Percentiles rank a stretch among this genome's conserved stretches.
Evolutionary conservation across 1,140 invertebrate species (phyloP).

Genomic region (Zophobas atratus): DNA sequence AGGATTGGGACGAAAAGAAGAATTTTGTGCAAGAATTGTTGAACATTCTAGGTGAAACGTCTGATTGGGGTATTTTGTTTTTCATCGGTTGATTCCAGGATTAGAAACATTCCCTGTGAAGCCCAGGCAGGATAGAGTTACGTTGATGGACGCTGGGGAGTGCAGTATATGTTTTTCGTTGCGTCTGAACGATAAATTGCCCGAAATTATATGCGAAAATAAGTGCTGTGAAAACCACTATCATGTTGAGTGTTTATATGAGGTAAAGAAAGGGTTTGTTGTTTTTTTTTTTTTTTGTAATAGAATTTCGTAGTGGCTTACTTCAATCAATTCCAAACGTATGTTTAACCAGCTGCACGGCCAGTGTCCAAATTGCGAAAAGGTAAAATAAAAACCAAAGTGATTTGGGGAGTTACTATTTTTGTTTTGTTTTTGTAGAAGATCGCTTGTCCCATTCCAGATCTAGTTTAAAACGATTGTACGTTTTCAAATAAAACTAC

Average conservation of each 20-base stretch:
- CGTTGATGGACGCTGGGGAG: conserved; percentile 57
- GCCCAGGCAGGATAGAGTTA: conserved; percentile 27
- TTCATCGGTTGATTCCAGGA: conserved; percentile 42
- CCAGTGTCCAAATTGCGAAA: conserved; percentile 63
- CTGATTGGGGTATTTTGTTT: conserved; percentile 25
- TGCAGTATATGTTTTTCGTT: conserved; percentile 64
- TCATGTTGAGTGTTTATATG: conserved; percentile 63
- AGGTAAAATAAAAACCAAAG: conserved; percentile 30
- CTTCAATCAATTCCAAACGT: conserved; percentile 56
- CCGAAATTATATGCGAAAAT: conserved; percentile 63
- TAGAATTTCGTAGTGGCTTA: conserved; percentile 54
- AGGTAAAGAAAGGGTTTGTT: conserved; percentile 55
- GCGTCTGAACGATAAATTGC: conserved; percentile 57
- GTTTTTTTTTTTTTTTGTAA: conserved; percentile 17
- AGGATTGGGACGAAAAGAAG: conserved; percentile 58
- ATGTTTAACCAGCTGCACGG: conserved; percentile 60
- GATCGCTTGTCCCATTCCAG: conserved; percentile 33
- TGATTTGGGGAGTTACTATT: not conserved
- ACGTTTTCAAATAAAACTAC: no score
- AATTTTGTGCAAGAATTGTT: conserved; percentile 59
- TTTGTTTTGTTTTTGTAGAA: conserved; percentile 34
- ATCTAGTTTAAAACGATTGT: not conserved
- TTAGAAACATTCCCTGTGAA: conserved; percentile 58
- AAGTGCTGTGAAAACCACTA: conserved; percentile 60
- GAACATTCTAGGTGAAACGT: conserved; percentile 59